Evolutionary conservation across 2,113 vertebrate genomes (phyloP), one percentile per base, ranked within the genome.

Genomic region (Choloepus hoffmanni): DNA sequence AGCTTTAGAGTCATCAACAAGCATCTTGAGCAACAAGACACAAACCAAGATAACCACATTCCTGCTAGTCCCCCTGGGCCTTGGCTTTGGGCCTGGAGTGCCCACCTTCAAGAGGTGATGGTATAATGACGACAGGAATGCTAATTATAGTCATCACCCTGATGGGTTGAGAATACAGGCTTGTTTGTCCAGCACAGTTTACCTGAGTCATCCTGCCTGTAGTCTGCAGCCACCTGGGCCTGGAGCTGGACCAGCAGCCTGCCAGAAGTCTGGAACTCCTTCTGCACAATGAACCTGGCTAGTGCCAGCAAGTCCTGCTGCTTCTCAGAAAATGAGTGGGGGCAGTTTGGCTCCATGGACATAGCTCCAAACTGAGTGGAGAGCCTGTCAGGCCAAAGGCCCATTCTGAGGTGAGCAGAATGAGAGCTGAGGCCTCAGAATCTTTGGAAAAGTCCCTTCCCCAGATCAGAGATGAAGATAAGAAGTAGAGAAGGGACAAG

Each of bases 201-300:
- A 94, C 95, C 96, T 98, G 97, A 97, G 79, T 98, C 97, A 98
- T 81, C 86, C 36, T 4, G 24, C 84, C 63, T 78, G 48, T 30
- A 86, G 43, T 73, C 53, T 40, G 85, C 0, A 88, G 85, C 85
- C 95, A 86, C 96, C 84, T 94, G 93, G 86, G 88, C 85, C 94
- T 92, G 30, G 76, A 89, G 62, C 33, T n/a, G 72, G 72, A n/a
- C 81, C 60, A 18, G 72, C 62, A 81, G 92, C 82, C 85, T 30
- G 45, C 83, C 36, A 9, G 85, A 79, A 89, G 85, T 19, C 48
- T 10, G 12, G 55, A 85, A 55, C 10, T 7, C n/a, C 63, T 81
- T 45, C 72, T 55, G 36, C 5, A 0, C 5, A 7, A 48, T 19
- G 7, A 48, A 2, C 82, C 79, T 14, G 24, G 55, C 12, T 0